Percentiles rank a stretch among this genome's conserved stretches.
Evolutionary conservation across 2,888 invertebrate genomes (phyloP).

Genomic region (Agelastica alni): DNA sequence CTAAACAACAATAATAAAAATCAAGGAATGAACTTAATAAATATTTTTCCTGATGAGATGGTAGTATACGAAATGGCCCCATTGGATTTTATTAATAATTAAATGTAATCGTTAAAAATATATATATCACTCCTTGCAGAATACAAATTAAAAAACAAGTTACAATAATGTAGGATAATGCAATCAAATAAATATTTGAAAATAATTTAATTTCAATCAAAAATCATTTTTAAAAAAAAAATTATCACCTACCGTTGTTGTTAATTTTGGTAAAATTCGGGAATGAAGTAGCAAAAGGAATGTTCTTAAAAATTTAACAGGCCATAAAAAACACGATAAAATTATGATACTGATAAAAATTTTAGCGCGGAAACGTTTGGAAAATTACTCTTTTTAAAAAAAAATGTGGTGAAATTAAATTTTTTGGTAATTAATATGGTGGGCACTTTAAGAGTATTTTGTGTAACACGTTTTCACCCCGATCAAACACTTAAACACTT

Average conservation of each 20-base stretch:
- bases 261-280: neutral
- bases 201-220: neutral
- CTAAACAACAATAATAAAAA: neutral
- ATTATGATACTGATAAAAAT: no score
- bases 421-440: no score
- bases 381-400: no score
- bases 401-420: no score
- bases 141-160: neutral
- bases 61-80: slow-evolving; percentile 23
- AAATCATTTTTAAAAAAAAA: neutral
- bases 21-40: neutral
- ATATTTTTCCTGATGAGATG: neutral
- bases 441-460: no score
- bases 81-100: slow-evolving; percentile 8
- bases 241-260: neutral
- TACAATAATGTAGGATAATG: no score
- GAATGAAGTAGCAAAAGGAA: no score
- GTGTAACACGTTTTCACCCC: no score
- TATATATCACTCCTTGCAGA: neutral
- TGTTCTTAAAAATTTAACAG: no score
- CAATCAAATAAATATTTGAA: neutral
- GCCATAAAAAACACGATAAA: no score
- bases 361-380: no score
- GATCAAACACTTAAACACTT: no score
- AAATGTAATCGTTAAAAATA: neutral